Evolutionary conservation across 2,888 invertebrate species (phyloP).

Genomic region (Philereme transversata): DNA sequence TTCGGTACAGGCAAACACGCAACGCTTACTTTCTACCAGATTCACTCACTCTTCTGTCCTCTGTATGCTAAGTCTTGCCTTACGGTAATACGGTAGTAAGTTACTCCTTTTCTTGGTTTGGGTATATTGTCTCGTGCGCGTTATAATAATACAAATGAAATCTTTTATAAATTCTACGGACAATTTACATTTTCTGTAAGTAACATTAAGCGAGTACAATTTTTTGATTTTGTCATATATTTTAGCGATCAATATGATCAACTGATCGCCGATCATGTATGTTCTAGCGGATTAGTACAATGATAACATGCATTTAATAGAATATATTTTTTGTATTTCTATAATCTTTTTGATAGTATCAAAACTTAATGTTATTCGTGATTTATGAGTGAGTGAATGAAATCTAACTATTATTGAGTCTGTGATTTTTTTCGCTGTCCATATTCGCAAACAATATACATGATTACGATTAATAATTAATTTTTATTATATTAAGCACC

Average conservation of each 20-base stretch:
- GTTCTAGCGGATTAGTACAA: slow-evolving; percentile 61
- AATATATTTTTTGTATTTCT: slow-evolving; percentile 56
- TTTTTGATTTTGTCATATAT: slow-evolving; percentile 42
- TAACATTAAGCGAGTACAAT: slow-evolving; percentile 56
- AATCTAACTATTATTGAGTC: slow-evolving; percentile 26
- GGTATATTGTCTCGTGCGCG: neutral
- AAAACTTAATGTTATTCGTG: slow-evolving; percentile 46
- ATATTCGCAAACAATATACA: slow-evolving; percentile 34
- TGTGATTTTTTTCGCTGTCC: slow-evolving; percentile 45
- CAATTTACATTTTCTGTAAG: neutral
- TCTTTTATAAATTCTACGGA: neutral
- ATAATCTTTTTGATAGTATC: slow-evolving; percentile 49
- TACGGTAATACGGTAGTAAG: no score
- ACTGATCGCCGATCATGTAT: slow-evolving; percentile 49
- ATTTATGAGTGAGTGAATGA: slow-evolving; percentile 45
- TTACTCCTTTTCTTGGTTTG: no score
- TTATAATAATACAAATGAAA: slow-evolving; percentile 9
- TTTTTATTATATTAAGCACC: slow-evolving; percentile 22
- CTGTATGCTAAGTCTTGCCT: no score
- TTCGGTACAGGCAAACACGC: no score
- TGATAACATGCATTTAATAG: slow-evolving; percentile 76
- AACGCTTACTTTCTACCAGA: no score
- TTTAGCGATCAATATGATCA: slow-evolving; percentile 42
- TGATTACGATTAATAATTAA: slow-evolving; percentile 25
- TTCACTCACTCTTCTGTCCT: no score